These are phyloP conservation scores for Dendropsophus ebraccatus DNA, from an alignment of 2,113 vertebrate genomes.

Conservation along the genomic window DNA sequence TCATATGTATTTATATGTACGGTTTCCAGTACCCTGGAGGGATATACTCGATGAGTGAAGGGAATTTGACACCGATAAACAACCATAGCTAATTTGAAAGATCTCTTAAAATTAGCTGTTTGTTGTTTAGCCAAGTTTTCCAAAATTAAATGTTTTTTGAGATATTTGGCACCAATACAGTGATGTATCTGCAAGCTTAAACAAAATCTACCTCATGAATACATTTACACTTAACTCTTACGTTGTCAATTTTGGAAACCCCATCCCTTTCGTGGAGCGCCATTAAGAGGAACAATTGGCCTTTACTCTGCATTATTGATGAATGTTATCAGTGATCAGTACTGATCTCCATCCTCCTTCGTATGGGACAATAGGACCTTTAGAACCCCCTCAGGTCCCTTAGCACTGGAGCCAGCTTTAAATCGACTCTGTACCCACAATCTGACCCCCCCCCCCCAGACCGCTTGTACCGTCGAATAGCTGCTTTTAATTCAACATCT, in stretches of 20 bases:
- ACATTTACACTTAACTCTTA: background rate
- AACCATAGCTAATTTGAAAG: background rate
- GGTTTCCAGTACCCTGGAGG: background rate
- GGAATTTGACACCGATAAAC: background rate
- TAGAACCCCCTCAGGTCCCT: too few relatives aligned
- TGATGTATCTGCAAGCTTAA: background rate
- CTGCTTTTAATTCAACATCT: too few relatives aligned
- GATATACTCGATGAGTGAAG: background rate
- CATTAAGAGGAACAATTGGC: background rate
- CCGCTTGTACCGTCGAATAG: too few relatives aligned
- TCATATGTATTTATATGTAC: constrained; percentile 13
- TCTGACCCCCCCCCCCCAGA: too few relatives aligned
- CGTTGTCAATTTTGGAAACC: too few relatives aligned
- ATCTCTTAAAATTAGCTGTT: background rate
- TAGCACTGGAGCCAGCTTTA: too few relatives aligned
- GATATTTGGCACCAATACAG: background rate
- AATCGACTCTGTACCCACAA: too few relatives aligned
- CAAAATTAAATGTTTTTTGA: background rate
- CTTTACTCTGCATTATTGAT: background rate
- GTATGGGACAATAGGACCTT: too few relatives aligned
- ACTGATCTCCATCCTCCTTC: too few relatives aligned
- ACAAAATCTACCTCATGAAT: background rate
- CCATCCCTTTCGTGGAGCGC: too few relatives aligned
- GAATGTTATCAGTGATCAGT: too few relatives aligned
- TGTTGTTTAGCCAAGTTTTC: constrained; percentile 25